Evolutionary conservation across 2,888 invertebrate species (phyloP), one percentile per base, ranked within the genome.

Genomic region (Byasa hedistus): DNA sequence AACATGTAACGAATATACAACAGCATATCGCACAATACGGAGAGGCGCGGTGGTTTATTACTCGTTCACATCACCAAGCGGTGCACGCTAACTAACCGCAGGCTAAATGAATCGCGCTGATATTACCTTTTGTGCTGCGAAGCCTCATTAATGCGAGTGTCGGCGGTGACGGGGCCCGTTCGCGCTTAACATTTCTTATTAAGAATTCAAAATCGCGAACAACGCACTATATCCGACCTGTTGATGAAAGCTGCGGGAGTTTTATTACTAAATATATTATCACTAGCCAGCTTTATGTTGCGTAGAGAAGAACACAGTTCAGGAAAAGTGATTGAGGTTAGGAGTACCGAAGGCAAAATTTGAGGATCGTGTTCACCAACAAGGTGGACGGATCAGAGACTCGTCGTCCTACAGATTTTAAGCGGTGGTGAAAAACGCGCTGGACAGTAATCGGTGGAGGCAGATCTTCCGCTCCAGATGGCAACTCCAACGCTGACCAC

Each of bases 81-180:
- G 71, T 69, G 71, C 71, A 72, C 76, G 71, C 77, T 78, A 77
- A 74, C 74, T 75, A 75, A 83, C 84, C 83, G 76, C 84, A 83
- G 78, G 79, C 76, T 79, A 78, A 83, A 84, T 81, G 82, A 82
- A 81, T 82, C 77, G 78, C 71, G 75, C 66, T 70, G 73, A 77
- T 79, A 84, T 81, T 78, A 76, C 84, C 84, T 83, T 85, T 85
- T 85, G 84, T 85, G 76, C 79, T 75, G 72, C 69, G 71, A 70
- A 75, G 69, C 71, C 75, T 79, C 79, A 82, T 82, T 82, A 82
- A 79, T 73, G 76, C 73, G 73, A 70, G 74, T 79, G 79, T 80
- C 78, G 73, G 76, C 72, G 71, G 69, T 78, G 79, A 80, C 73
- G 75, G 72, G 75, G 74, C 74, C 72, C 75, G 69, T 72, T 71